Base-by-base conservation (phyloP, 1,140 invertebrate genomes). In the Drosophila punjabiensis region DNA sequence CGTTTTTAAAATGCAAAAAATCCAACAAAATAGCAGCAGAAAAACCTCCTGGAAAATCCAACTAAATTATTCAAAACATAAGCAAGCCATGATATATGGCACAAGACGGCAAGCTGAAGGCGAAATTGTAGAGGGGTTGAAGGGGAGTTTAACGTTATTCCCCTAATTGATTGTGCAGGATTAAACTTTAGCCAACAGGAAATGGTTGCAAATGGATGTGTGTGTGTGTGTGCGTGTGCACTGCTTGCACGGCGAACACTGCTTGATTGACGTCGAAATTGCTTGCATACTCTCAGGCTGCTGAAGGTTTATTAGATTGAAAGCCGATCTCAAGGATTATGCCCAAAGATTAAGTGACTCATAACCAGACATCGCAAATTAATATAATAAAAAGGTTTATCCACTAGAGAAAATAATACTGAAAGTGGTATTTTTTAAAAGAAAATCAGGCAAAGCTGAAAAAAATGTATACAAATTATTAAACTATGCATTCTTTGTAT, bases 41-140 rank as follows among this genome's bases (percentile, higher is more conserved):
- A 69, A 33, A 33, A n/a, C n/a, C 10, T 18, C n/a, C 30, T 37
- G 39, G 60, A 52, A 73, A 60, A 79, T 37, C 35, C 63, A 24
- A 41, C 64, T 83, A 83, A 87, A 88, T 87, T 87, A 87, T 87
- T 87, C 84, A 87, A 81, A 88, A 88, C 84, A 87, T 81, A 87
- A 83, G 82, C 82, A 80, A 81, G 77, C 68, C 56, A 74, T 88
- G 84, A 88, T 83, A 64, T 81, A 75, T 74, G 61, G 67, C 65
- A 56, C 30, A 37, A 47, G 64, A 61, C n/a, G 37, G 20, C n/a
- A 39, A 52, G 32, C 37, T 59, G 47, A 67, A 41, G 32, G 41
- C 39, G 18, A 56, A 68, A 69, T 69, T 69, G 58, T 18, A 39
- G 59, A 18, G 39, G n/a, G 32, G 3, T 33, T 1, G 14, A 5